Conservation (phyloP, 2,888 invertebrate genomes). For the Ormyrus rosae region DNA sequence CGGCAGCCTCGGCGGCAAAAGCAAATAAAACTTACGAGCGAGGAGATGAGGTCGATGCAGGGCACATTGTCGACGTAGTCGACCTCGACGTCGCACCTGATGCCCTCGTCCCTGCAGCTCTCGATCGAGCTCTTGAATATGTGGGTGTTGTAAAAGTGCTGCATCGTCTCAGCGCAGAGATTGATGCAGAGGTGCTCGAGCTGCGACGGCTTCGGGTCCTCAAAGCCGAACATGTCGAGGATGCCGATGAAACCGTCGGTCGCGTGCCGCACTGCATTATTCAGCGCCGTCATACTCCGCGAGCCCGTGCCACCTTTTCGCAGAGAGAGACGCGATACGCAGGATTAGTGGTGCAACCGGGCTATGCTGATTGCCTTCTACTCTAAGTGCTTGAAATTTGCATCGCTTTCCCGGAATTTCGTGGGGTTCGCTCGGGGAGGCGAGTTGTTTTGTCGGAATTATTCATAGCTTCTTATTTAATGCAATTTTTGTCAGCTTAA, state of each 20-base stretch:
- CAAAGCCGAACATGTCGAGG: constrained; percentile 97
- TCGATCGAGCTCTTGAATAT: constrained; percentile 96
- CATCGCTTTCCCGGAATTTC: neutral
- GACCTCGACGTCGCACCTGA: constrained; percentile 91
- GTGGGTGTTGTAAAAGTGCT: constrained; percentile 98
- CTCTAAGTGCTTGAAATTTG: neutral
- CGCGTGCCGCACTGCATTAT: constrained; percentile 94
- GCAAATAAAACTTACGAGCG: constrained; percentile 78
- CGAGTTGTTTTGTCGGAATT: no score
- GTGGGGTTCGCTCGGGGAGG: no score
- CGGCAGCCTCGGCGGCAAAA: no score
- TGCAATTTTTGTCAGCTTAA: no score
- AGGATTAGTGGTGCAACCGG: no score
- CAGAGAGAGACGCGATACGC: neutral
- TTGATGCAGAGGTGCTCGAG: constrained; percentile 96
- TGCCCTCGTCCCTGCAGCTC: constrained; percentile 95
- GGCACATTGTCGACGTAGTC: constrained; percentile 97
- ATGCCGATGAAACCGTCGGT: constrained; percentile 97
- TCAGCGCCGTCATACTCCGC: constrained; percentile 93
- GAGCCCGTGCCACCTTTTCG: constrained; percentile 81
- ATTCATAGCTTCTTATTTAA: no score
- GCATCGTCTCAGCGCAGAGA: constrained; percentile 97
- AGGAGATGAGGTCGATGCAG: constrained; percentile 96
- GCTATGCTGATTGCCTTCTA: neutral
- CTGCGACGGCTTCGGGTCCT: constrained; percentile 92